These are phyloP conservation scores for Picus viridis DNA, from an alignment of 2,797 vertebrate genomes.

Conservation along the genomic window DNA sequence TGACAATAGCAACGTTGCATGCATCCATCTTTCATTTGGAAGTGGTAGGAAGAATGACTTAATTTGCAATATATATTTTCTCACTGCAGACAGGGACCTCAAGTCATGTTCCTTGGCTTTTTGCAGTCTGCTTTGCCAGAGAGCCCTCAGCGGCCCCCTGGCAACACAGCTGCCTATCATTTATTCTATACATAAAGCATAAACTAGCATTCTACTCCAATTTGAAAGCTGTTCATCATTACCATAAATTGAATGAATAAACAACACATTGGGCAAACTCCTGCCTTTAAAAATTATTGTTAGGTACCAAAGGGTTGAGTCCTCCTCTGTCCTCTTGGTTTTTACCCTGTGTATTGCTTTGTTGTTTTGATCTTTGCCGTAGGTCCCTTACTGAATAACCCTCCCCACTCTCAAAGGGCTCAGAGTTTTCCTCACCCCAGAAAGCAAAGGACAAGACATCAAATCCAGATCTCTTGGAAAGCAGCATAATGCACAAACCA, in stretches of 20 bases:
- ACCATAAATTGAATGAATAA: slow-evolving; percentile 59
- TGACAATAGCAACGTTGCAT: neutral
- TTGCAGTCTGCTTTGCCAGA: neutral
- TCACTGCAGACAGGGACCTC: slow-evolving; percentile 6
- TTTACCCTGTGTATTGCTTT: slow-evolving; percentile 26
- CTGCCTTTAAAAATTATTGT: slow-evolving; percentile 44
- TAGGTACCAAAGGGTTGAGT: slow-evolving; percentile 30
- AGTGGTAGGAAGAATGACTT: slow-evolving; percentile 13
- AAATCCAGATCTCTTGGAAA: slow-evolving; percentile 65
- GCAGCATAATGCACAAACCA: slow-evolving; percentile 45
- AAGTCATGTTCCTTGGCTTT: slow-evolving; percentile 12
- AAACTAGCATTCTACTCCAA: slow-evolving; percentile 53
- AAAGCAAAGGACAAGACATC: slow-evolving; percentile 65
- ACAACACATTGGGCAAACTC: slow-evolving; percentile 40
- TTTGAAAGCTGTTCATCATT: slow-evolving; percentile 62
- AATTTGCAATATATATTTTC: slow-evolving; percentile 33
- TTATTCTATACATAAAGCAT: slow-evolving; percentile 50
- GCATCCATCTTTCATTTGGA: neutral
- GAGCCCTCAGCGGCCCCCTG: neutral
- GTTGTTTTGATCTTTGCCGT: slow-evolving; percentile 54
- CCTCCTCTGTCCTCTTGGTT: neutral
- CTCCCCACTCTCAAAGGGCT: neutral
- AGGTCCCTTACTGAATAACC: slow-evolving; percentile 29
- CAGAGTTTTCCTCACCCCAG: neutral
- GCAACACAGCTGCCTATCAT: slow-evolving; percentile 45